A percentile compares a stretch with the other conserved stretches of the same genome.
Evolutionary conservation across 2,113 vertebrate species (phyloP).

Genomic region (Maccullochella peelii): DNA sequence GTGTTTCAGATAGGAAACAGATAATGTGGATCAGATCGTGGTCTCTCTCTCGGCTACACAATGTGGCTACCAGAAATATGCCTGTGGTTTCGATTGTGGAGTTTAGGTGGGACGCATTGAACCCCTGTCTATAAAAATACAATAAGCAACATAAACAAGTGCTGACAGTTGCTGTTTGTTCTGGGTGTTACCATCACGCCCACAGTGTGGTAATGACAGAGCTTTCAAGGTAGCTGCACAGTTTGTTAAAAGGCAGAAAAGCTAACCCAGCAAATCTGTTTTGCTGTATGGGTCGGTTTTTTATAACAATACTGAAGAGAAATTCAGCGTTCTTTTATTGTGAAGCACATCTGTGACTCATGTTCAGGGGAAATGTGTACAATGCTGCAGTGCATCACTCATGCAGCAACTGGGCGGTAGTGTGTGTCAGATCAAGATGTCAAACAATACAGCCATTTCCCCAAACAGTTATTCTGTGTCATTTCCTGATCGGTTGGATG

Average conservation of each 20-base stretch:
- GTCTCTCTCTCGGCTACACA: conserved; percentile 7
- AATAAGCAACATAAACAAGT: conserved; percentile 43
- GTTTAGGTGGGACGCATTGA: conserved; percentile 9
- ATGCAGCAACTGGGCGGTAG: not conserved
- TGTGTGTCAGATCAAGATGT: not conserved
- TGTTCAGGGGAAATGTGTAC: not conserved
- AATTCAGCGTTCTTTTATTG: not conserved
- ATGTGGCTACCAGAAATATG: conserved; percentile 23
- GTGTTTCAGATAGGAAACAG: conserved; percentile 2
- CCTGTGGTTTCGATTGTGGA: conserved; percentile 27
- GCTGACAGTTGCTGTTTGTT: conserved; percentile 46
- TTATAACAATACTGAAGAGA: conserved; percentile 7
- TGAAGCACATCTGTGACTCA: conserved; percentile 11
- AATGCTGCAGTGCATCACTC: conserved; percentile 25
- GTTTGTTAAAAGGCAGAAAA: conserved; percentile 27
- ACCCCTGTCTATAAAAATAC: conserved; percentile 34
- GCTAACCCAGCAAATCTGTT: conserved; percentile 48
- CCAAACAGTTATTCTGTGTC: not conserved
- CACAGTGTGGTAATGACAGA: conserved; percentile 28
- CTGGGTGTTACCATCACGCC: conserved; percentile 36
- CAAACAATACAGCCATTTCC: not conserved
- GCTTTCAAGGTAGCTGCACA: conserved; percentile 34
- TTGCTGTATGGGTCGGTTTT: conserved; percentile 29
- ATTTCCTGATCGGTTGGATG: not conserved
- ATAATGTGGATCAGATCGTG: not conserved